A percentile compares a stretch with the other conserved stretches of the same genome.
Evolutionary conservation across 1,140 invertebrate species (phyloP).

Genomic region (Drosophila mojavensis): DNA sequence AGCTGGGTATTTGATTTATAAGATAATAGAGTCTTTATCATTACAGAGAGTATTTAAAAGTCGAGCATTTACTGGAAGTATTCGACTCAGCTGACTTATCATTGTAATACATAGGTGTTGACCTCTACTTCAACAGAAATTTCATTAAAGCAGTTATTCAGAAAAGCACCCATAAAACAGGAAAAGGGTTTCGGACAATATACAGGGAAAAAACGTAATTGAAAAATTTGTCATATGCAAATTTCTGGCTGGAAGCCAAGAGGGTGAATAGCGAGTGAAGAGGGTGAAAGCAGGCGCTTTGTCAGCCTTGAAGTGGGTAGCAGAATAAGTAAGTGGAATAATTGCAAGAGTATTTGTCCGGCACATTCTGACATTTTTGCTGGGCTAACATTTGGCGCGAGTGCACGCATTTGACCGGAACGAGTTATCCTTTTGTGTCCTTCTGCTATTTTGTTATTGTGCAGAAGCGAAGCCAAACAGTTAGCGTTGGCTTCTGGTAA

Average conservation of each 20-base stretch:
- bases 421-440: slow-evolving; percentile 27
- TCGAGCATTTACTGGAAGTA: no score
- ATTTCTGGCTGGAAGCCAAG: slow-evolving; percentile 27
- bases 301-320: not conserved
- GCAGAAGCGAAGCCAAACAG: slow-evolving; percentile 59
- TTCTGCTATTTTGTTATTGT: slow-evolving; percentile 22
- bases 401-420: slow-evolving; percentile 3
- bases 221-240: slow-evolving; percentile 79
- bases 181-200: slow-evolving; percentile 8
- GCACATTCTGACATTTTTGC: slow-evolving; percentile 1
- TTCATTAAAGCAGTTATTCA: slow-evolving; percentile 26
- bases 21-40: no score
- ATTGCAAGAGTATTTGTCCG: slow-evolving; percentile 21
- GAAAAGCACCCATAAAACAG: slow-evolving; percentile 19
- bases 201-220: slow-evolving; percentile 57
- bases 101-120: not conserved
- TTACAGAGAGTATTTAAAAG: no score
- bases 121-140: slow-evolving; percentile 11
- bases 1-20: no score
- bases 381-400: not conserved
- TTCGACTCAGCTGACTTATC: no score
- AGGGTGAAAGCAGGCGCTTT: not conserved
- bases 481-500: slow-evolving; percentile 50
- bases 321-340: slow-evolving; percentile 11
- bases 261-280: not conserved